Conservation (phyloP, 2,113 vertebrate species). For the Rynchops niger region DNA sequence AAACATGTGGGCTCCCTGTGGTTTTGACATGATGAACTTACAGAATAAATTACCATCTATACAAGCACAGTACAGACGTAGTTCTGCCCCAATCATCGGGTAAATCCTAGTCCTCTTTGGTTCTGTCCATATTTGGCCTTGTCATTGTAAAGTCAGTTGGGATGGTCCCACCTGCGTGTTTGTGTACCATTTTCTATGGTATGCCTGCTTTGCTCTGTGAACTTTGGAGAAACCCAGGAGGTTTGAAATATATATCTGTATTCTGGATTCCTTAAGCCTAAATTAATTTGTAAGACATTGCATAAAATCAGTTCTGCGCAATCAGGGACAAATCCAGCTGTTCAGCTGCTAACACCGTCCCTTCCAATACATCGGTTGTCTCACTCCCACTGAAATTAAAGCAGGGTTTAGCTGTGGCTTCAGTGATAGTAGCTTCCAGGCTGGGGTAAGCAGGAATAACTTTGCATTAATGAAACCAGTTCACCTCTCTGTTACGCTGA, state of each 20-base stretch:
- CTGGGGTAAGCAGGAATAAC: background rate
- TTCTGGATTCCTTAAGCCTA: background rate
- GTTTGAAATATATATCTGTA: background rate
- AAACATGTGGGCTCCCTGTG: background rate
- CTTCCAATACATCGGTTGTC: background rate
- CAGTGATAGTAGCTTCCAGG: background rate
- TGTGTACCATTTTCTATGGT: background rate
- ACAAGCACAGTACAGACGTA: background rate
- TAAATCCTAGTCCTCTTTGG: background rate
- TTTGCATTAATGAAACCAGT: background rate
- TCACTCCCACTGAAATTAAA: background rate
- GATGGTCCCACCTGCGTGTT: background rate
- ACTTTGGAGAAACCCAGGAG: background rate
- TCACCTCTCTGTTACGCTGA: background rate
- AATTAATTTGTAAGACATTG: background rate
- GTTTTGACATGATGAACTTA: background rate
- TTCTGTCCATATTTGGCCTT: background rate
- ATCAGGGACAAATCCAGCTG: background rate
- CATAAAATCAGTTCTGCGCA: background rate
- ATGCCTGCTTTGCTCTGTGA: background rate
- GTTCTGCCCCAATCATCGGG: background rate
- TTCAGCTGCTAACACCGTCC: background rate
- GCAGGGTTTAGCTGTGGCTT: background rate
- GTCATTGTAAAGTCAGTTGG: background rate
- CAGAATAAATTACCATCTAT: background rate